phyloP scores from a whole-genome alignment of 2,113 vertebrate genomes.

The human region DNA sequence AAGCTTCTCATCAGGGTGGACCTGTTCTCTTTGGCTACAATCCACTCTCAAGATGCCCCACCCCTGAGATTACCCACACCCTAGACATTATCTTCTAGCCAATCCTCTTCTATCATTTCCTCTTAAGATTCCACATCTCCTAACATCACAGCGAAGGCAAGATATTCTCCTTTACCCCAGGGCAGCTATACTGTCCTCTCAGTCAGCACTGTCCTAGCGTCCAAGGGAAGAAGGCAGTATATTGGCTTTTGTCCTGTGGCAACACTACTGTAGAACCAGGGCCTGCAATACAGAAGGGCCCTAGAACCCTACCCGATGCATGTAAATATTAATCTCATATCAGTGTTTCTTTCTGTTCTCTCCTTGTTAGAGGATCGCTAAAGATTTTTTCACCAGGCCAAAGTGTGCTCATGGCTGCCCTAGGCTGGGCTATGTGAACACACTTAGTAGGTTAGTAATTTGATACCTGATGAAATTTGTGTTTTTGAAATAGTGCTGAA shows the following conservation, averaged over 20 bases:
- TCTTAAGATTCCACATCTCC: not conserved
- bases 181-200: not conserved
- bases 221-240: not conserved
- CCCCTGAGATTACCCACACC: not conserved
- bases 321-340: not conserved
- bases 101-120: not conserved
- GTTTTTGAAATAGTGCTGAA: not conserved
- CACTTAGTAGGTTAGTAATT: not conserved
- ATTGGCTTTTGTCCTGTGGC: not conserved
- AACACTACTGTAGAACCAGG: fast-evolving
- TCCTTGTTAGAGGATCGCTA: not conserved
- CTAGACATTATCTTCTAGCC: not conserved
- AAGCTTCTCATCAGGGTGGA: not conserved
- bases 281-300: not conserved
- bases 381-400: not conserved
- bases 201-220: not conserved
- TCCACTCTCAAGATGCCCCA: no score
- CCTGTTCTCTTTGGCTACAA: not conserved
- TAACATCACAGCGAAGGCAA: not conserved
- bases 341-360: not conserved
- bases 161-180: not conserved
- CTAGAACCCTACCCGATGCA: not conserved
- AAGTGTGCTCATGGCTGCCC: not conserved
- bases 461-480: not conserved
- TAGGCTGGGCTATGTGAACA: not conserved